A percentile compares a stretch with the other conserved stretches of the same genome.
phyloP scores from a whole-genome alignment of 2,888 invertebrate species.

The Tipula unca region DNA sequence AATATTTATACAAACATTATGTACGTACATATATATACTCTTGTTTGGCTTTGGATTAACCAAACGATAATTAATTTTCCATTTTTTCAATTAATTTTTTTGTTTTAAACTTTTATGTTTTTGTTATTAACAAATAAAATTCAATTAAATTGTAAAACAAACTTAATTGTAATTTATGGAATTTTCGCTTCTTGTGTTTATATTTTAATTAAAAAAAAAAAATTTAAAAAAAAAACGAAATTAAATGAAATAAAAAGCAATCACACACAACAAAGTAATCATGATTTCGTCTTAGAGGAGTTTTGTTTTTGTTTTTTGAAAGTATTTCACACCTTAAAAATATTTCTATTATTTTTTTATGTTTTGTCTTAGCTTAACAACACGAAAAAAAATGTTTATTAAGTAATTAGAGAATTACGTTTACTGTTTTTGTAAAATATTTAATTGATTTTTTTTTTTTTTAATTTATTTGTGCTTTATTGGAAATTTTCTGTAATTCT shows the following conservation, averaged over 20 bases:
- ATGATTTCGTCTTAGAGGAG: neutral
- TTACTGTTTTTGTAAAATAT: neutral
- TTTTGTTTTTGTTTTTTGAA: neutral
- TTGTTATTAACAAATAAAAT: neutral
- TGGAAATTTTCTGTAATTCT: neutral
- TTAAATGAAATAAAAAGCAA: neutral
- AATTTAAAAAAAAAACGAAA: neutral
- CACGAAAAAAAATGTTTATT: neutral
- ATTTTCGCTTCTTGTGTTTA: neutral
- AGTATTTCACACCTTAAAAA: conserved; percentile 8
- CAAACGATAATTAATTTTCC: neutral
- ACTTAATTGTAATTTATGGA: neutral
- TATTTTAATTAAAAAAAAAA: neutral
- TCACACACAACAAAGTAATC: neutral
- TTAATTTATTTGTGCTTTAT: neutral
- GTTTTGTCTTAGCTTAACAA: neutral
- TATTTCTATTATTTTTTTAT: neutral
- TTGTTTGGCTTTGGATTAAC: neutral
- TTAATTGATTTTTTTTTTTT: neutral
- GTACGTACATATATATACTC: too few species aligned
- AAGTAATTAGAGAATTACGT: neutral
- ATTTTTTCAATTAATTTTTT: neutral
- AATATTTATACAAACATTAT: neutral
- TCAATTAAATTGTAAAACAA: conserved; percentile 8
- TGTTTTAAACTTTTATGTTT: too few species aligned